phyloP scores from a whole-genome alignment of 2,888 invertebrate species.

The Omphaloscelis lunosa region DNA sequence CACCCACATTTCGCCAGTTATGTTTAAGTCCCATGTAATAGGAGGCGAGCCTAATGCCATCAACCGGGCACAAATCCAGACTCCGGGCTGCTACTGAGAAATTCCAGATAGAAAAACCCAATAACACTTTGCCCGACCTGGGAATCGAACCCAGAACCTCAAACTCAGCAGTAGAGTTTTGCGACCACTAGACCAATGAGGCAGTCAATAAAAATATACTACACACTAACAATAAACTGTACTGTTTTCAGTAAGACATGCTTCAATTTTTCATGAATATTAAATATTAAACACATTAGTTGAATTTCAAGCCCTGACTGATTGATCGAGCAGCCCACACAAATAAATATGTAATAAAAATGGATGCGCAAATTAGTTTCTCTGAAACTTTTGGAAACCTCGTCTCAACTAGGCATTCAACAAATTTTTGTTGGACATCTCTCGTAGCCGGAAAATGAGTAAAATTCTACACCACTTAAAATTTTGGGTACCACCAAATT shows the following conservation, averaged over 20 bases:
- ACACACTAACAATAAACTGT: too few relatives aligned
- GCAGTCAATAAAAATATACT: too few relatives aligned
- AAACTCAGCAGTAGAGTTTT: too few relatives aligned
- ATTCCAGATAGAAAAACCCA: too few relatives aligned
- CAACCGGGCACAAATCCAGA: too few relatives aligned
- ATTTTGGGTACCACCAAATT: slow-evolving; percentile 62
- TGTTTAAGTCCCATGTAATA: too few relatives aligned
- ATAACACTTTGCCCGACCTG: too few relatives aligned
- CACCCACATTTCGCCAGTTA: too few relatives aligned
- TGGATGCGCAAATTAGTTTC: slow-evolving; percentile 71
- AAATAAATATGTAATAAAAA: slow-evolving; percentile 71
- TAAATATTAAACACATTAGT: background rate
- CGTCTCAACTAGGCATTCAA: slow-evolving; percentile 68
- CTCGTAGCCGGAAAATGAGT: slow-evolving; percentile 64
- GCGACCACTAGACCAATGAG: too few relatives aligned
- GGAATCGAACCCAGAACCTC: too few relatives aligned
- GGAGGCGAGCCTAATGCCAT: too few relatives aligned
- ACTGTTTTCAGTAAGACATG: background rate
- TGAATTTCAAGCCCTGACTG: background rate
- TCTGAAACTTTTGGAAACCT: slow-evolving; percentile 70
- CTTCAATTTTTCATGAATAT: background rate
- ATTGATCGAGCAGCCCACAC: slow-evolving; percentile 39
- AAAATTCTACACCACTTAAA: slow-evolving; percentile 70
- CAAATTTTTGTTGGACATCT: slow-evolving; percentile 68
- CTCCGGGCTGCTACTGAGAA: too few relatives aligned